These are phyloP conservation scores for Eurytoma adleriae DNA, from an alignment of 2,888 invertebrate genomes.

Conservation along the genomic window DNA sequence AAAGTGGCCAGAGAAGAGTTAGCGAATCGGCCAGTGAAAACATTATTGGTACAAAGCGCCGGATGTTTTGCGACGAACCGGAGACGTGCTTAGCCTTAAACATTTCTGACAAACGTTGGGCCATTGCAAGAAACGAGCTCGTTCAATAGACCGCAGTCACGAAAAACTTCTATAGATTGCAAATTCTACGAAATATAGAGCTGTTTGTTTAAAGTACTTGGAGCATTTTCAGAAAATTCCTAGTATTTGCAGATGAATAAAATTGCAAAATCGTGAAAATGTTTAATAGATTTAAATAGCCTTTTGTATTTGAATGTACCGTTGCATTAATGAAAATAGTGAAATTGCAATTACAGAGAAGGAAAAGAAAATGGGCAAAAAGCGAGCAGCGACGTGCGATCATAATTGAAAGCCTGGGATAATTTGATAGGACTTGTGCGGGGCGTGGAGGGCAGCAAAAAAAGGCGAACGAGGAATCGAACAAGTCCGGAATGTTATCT, in stretches of 20 bases:
- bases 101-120: constrained; percentile 37
- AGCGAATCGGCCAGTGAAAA: constrained; percentile 33
- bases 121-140: background rate
- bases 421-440: constrained; percentile 28
- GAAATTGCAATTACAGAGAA: background rate
- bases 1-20: constrained; percentile 3
- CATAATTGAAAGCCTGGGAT: constrained; percentile 47
- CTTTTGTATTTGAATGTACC: no score
- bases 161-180: constrained; percentile 21
- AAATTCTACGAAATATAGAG: background rate
- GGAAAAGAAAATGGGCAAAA: background rate
- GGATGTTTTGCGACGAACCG: constrained; percentile 45
- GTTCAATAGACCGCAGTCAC: background rate
- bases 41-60: constrained; percentile 49
- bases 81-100: constrained; percentile 34
- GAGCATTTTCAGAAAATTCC: background rate
- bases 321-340: no score
- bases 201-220: background rate
- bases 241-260: background rate
- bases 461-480: constrained; percentile 36
- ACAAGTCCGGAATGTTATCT: constrained; percentile 49
- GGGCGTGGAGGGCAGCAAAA: background rate
- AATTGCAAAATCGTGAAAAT: no score
- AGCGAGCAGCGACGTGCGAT: background rate
- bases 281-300: no score